phyloP scores from a whole-genome alignment of 2,797 vertebrate genomes.

The Phataginus tricuspis region DNA sequence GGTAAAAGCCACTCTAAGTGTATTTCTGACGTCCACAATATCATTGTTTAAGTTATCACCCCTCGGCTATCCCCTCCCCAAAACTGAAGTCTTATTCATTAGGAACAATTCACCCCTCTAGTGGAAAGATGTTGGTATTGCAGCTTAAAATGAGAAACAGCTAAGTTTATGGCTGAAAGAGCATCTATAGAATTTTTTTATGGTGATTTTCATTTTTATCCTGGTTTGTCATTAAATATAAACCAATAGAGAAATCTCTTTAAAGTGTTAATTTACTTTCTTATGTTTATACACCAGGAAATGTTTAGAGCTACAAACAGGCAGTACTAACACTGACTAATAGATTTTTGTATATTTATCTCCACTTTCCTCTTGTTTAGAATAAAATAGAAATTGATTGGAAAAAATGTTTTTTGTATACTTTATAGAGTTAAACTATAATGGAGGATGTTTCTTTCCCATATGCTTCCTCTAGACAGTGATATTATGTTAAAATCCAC shows the following conservation, averaged over 20 bases:
- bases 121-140: conserved; percentile 81
- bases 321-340: conserved; percentile 57
- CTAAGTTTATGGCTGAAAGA: conserved; percentile 48
- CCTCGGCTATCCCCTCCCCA: not conserved
- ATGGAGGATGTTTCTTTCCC: conserved; percentile 50
- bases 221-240: conserved; percentile 24
- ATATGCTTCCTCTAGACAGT: conserved; percentile 62
- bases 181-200: conserved; percentile 9
- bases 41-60: accelerated
- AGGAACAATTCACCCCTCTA: conserved; percentile 88
- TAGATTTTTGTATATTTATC: conserved; percentile 64
- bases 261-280: conserved; percentile 55
- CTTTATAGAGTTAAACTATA: conserved; percentile 73
- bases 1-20: not conserved
- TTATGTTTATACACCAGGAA: conserved; percentile 60
- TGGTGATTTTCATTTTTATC: conserved; percentile 5
- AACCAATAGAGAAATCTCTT: not conserved
- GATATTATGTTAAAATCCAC: conserved; percentile 63
- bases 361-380: conserved; percentile 70
- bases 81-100: conserved; percentile 14
- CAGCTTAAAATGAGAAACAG: conserved; percentile 49
- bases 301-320: conserved; percentile 72
- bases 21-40: not conserved
- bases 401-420: conserved; percentile 67
- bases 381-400: conserved; percentile 72